phyloP scores from a whole-genome alignment of 1,140 invertebrate genomes.

The Trachymyrmex septentrionalis region DNA sequence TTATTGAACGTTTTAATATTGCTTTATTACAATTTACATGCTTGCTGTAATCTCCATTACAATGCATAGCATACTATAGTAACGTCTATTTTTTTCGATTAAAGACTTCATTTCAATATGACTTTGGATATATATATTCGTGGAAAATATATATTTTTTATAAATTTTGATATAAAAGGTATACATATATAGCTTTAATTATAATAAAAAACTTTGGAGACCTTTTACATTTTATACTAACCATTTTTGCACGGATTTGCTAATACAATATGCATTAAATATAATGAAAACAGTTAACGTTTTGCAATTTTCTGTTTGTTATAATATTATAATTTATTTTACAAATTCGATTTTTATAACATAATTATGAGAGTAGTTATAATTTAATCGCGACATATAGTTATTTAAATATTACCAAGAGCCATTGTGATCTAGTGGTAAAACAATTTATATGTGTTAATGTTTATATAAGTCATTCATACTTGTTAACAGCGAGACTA shows the following conservation, averaged over 20 bases:
- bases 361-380: constrained; percentile 45
- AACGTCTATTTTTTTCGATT: constrained; percentile 49
- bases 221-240: constrained; percentile 66
- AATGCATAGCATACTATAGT: neutral
- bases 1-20: constrained; percentile 39
- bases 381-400: constrained; percentile 47
- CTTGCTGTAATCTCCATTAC: constrained; percentile 49
- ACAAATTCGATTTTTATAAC: constrained; percentile 36
- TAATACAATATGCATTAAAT: constrained; percentile 44
- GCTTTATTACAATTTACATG: constrained; percentile 21
- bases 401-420: constrained; percentile 67
- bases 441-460: constrained; percentile 64
- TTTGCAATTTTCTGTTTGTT: constrained; percentile 40
- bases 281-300: constrained; percentile 39
- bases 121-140: constrained; percentile 39
- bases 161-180: constrained; percentile 68
- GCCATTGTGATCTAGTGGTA: constrained; percentile 70
- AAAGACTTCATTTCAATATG: constrained; percentile 50
- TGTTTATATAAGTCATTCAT: constrained; percentile 47
- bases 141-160: constrained; percentile 70
- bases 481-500: constrained; percentile 56
- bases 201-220: constrained; percentile 56
- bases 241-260: constrained; percentile 54
- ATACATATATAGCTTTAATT: constrained; percentile 51
- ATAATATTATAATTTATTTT: constrained; percentile 48